Conservation (phyloP, 2,797 vertebrate genomes). For the Pelobates cultripes region DNA sequence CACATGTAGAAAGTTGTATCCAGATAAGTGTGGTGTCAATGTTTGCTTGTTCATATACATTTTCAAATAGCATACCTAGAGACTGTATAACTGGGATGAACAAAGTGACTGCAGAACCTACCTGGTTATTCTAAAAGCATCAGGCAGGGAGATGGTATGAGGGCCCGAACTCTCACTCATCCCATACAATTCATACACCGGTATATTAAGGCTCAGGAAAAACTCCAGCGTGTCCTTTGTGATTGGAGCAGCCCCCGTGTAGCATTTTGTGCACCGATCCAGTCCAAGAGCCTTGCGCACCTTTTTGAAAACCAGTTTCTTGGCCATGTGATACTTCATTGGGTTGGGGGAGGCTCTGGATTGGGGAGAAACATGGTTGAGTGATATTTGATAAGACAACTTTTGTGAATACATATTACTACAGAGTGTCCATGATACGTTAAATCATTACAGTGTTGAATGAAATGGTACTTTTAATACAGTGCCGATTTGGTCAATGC, state of each 20-base stretch:
- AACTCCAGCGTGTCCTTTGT: conserved; percentile 87
- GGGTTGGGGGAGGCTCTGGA: conserved; percentile 65
- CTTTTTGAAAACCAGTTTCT: conserved; percentile 84
- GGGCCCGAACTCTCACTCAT: conserved; percentile 92
- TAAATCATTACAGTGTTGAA: too few species aligned
- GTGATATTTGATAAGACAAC: too few species aligned
- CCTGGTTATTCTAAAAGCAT: conserved; percentile 80
- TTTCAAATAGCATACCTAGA: too few species aligned
- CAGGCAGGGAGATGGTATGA: conserved; percentile 74
- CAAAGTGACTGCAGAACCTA: conserved; percentile 57
- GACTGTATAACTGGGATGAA: too few species aligned
- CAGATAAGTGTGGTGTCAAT: too few species aligned
- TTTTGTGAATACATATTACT: too few species aligned
- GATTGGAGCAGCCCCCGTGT: conserved; percentile 88
- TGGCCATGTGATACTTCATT: conserved; percentile 84
- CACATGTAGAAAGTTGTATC: too few species aligned
- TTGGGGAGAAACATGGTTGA: too few species aligned
- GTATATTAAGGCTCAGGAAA: conserved; percentile 91
- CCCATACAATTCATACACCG: conserved; percentile 87
- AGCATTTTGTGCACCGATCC: conserved; percentile 83
- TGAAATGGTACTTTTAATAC: too few species aligned
- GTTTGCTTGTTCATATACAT: too few species aligned
- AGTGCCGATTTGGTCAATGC: too few species aligned
- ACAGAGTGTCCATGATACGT: too few species aligned
- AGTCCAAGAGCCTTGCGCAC: conserved; percentile 85